Evolutionary conservation across 1,140 invertebrate species (phyloP).

Genomic region (Parapsyche elsis): DNA sequence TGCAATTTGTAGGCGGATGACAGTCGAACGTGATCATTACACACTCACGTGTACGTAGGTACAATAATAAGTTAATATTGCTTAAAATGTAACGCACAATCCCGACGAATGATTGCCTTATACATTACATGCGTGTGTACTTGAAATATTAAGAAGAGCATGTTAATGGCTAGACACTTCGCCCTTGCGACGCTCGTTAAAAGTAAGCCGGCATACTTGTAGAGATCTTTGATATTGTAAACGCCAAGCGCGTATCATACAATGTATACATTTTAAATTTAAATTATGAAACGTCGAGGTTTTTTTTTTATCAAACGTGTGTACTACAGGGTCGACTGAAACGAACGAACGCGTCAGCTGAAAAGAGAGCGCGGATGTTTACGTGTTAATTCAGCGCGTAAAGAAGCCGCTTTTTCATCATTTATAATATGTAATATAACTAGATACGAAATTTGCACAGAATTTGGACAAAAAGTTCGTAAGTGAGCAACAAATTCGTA

Average conservation of each 20-base stretch:
- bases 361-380: too few species aligned
- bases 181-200: conserved; percentile 4
- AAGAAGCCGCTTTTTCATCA: too few species aligned
- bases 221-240: not conserved
- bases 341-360: too few species aligned
- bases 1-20: not conserved
- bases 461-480: too few species aligned
- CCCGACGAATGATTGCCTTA: not conserved
- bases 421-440: too few species aligned
- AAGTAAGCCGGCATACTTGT: not conserved
- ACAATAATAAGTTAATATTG: too few species aligned
- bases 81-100: not conserved
- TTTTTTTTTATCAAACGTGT: not conserved
- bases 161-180: not conserved
- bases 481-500: too few species aligned
- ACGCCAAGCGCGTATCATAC: not conserved
- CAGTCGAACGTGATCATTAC: not conserved
- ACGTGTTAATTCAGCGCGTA: too few species aligned
- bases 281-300: not conserved
- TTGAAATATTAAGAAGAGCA: conserved; percentile 1
- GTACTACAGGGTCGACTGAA: too few species aligned
- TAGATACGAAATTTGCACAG: too few species aligned
- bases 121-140: not conserved
- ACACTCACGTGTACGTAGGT: too few species aligned
- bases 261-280: not conserved